Base-by-base conservation (phyloP, 2,888 invertebrate species). In the Chymomyza fuscimana region DNA sequence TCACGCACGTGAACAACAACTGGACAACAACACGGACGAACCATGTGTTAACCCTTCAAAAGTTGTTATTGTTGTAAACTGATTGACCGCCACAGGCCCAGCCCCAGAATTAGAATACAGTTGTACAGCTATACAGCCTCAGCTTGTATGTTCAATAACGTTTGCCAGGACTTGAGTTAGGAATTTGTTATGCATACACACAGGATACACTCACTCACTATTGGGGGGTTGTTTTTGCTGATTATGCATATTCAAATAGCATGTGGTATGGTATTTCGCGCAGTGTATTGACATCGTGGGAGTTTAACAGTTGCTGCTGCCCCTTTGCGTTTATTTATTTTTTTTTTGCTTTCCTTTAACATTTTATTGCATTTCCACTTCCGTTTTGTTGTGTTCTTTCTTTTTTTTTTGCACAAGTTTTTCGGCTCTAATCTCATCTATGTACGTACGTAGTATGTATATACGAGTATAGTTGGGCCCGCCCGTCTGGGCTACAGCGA, bases 271-370 rank as follows among this genome's bases (percentile, higher is more conserved):
- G 16, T 16, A 60, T 69, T 77, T 74, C 71, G 73, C 63, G 63
- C 80, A 79, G 81, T 82, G 82, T 85, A 82, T 79, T 72, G 72
- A 73, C 76, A 83, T 81, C 88, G 89, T 89, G 89, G 84, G 89
- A 89, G 86, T 81, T 73, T 77, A 73, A 77, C 89, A 89, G 81
- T 86, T 87, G 87, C 73, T 40, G 19, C 51, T 63, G 12, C 25
- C 51, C 60, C 61, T 12, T 16, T 50, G 40, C 40, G 36, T 40
- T 61, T 7, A 40, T 16, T 22, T 9, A 19, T 36, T 9, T 19
- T 54, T 15, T 54, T 51, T 51, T 56, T 16, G 5, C 32, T 32
- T 32, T 32, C 0, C 32, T 32, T 32, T 32, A 32, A 19, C 16
- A 19, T 54, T 40, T 29, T 61, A 67, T 46, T 76, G 72, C 75